These are phyloP conservation scores for Acrobasis repandana DNA, from an alignment of 2,888 invertebrate species.

Conservation along the genomic window DNA sequence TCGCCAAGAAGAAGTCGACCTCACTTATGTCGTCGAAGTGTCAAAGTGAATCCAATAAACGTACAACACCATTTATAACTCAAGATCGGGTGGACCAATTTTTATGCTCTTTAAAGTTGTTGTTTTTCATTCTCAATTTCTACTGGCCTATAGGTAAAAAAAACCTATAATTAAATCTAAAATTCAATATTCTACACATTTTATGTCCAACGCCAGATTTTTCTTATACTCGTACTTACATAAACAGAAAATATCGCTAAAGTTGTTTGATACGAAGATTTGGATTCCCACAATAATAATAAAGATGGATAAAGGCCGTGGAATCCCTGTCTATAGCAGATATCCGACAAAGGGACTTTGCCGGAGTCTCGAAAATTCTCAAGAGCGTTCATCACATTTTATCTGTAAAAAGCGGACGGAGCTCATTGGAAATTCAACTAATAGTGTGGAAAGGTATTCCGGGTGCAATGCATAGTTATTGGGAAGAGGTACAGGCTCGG, in stretches of 20 bases:
- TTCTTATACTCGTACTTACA: background rate
- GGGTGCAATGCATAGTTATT: conserved; percentile 50
- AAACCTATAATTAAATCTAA: too few relatives aligned
- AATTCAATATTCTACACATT: background rate
- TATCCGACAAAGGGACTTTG: conserved; percentile 10
- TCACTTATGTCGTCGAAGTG: too few relatives aligned
- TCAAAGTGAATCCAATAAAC: too few relatives aligned
- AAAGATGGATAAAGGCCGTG: conserved; percentile 11
- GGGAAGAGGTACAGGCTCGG: conserved; percentile 42
- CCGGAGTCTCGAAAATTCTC: conserved; percentile 10
- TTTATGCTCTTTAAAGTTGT: too few relatives aligned
- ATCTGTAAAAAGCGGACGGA: conserved; percentile 33
- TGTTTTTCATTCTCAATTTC: too few relatives aligned
- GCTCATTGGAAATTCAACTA: conserved; percentile 30
- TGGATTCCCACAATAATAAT: conserved; percentile 7
- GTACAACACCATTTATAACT: too few relatives aligned
- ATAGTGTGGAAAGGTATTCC: conserved; percentile 46
- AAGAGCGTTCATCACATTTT: conserved; percentile 15
- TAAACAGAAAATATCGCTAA: background rate
- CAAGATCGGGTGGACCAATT: too few relatives aligned
- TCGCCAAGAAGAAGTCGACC: too few relatives aligned
- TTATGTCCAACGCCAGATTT: background rate
- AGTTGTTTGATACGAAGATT: conserved; percentile 2
- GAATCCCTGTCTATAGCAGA: conserved; percentile 14
- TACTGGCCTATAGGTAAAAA: too few relatives aligned